Conservation (phyloP, 2,113 vertebrate genomes). For the Callionymus lyra region DNA sequence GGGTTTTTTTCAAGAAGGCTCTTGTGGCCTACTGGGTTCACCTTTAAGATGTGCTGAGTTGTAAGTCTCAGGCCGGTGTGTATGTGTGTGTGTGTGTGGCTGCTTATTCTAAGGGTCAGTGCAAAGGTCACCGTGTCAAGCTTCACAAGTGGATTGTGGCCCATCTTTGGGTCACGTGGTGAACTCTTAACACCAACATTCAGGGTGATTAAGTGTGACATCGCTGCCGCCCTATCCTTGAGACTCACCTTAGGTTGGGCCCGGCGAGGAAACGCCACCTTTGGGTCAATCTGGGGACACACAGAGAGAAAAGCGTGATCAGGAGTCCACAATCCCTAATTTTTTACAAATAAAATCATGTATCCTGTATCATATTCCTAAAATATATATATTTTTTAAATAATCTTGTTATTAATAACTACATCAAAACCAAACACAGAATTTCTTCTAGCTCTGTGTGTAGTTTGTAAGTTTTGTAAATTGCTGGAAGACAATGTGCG, state of each 20-base stretch:
- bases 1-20: too few relatives aligned
- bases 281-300: conserved; percentile 83
- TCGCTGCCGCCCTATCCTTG: conserved; percentile 24
- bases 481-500: too few relatives aligned
- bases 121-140: conserved; percentile 34
- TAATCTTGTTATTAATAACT: too few relatives aligned
- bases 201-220: conserved; percentile 34
- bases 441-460: too few relatives aligned
- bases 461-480: too few relatives aligned
- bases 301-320: conserved; percentile 1
- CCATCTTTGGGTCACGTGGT: conserved; percentile 22
- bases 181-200: conserved; percentile 39
- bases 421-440: too few relatives aligned
- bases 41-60: too few relatives aligned
- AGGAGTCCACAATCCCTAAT: too few relatives aligned
- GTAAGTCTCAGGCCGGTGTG: conserved; percentile 4
- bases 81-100: neutral
- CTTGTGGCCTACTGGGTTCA: too few relatives aligned
- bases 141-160: conserved; percentile 41
- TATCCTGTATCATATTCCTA: too few relatives aligned
- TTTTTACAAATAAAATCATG: too few relatives aligned
- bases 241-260: conserved; percentile 89
- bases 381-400: too few relatives aligned
- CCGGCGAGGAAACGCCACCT: conserved; percentile 91
- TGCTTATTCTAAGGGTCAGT: conserved; percentile 5